phyloP scores from a whole-genome alignment of 37 sponge, comb jelly and placozoan species.

The Aphrocallistes beatrix region DNA sequence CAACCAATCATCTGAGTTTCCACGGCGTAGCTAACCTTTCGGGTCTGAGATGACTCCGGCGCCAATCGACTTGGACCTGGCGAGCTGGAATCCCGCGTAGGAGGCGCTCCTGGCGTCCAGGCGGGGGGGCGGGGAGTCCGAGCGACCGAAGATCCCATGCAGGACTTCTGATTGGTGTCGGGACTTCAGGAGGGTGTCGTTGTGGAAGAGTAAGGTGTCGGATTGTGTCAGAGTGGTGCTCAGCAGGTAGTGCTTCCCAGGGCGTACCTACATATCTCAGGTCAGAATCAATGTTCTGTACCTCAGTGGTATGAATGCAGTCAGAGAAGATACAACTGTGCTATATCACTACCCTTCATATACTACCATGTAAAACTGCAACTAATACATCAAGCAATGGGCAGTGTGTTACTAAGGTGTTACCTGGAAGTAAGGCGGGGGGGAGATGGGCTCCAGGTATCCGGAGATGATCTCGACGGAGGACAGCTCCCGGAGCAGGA shows the following conservation, averaged over 20 bases:
- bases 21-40: too few relatives aligned
- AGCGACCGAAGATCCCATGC: background rate
- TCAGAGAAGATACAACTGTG: too few relatives aligned
- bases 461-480: conserved; percentile 52
- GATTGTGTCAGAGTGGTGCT: background rate
- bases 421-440: conserved; percentile 41
- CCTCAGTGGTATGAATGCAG: too few relatives aligned
- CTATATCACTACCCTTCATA: too few relatives aligned
- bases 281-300: too few relatives aligned
- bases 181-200: conserved; percentile 10
- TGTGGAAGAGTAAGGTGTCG: background rate
- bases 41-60: background rate
- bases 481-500: conserved; percentile 63
- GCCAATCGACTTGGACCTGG: background rate
- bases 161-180: background rate
- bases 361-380: too few relatives aligned
- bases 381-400: too few relatives aligned
- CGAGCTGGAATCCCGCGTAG: background rate
- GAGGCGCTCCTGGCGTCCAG: background rate
- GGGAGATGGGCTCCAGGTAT: conserved; percentile 21
- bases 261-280: background rate
- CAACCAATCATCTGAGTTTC: too few relatives aligned
- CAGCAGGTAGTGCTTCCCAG: background rate
- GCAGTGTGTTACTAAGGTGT: background rate
- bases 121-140: background rate